Evolutionary conservation across 1,140 invertebrate genomes (phyloP).

Genomic region (Mya arenaria): DNA sequence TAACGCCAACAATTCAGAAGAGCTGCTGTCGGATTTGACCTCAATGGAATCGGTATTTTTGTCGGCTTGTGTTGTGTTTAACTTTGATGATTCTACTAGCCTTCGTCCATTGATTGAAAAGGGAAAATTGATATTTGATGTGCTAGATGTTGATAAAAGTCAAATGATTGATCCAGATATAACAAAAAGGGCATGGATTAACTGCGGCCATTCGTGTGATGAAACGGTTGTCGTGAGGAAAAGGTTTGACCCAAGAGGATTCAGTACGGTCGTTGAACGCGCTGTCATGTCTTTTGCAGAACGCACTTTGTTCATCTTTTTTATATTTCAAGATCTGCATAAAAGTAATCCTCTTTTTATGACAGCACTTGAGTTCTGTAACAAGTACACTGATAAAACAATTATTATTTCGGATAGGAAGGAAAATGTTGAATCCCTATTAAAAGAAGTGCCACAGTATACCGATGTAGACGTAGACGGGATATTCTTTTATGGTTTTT

Average conservation of each 20-base stretch:
- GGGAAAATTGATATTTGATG: background rate
- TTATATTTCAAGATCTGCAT: background rate
- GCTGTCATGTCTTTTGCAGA: background rate
- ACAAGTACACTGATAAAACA: background rate
- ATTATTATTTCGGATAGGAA: background rate
- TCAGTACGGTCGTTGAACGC: background rate
- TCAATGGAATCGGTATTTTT: background rate
- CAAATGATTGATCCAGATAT: background rate
- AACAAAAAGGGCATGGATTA: background rate
- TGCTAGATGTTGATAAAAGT: background rate
- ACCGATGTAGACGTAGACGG: background rate
- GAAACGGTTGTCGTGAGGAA: too few species aligned
- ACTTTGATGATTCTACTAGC: background rate
- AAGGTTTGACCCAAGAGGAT: background rate
- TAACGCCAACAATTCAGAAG: background rate
- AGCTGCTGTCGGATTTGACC: background rate
- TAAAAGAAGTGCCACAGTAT: background rate
- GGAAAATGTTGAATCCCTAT: background rate
- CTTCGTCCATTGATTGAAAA: background rate
- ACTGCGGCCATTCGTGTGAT: background rate
- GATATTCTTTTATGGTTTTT: background rate
- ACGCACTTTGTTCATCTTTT: background rate
- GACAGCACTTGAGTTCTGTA: background rate
- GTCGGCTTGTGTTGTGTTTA: background rate
- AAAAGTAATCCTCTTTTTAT: background rate